Evolutionary conservation across 2,113 vertebrate genomes (phyloP).

Genomic region (Corydoras sp.): DNA sequence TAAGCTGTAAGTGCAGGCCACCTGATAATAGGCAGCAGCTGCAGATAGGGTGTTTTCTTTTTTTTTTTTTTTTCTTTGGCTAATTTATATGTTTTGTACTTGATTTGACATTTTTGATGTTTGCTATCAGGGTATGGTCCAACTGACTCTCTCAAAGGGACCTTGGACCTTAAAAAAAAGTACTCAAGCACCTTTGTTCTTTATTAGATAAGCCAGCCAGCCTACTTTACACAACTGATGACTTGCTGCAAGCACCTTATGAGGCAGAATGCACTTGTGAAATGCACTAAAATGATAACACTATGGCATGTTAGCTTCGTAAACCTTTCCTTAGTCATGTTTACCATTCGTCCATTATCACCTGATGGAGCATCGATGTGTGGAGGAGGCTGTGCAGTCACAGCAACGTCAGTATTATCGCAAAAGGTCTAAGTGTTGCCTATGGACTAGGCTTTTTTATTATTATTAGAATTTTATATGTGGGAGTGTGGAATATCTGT

Average conservation of each 20-base stretch:
- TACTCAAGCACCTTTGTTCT: constrained; percentile 41
- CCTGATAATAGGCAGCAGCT: neutral
- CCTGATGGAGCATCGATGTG: too few relatives aligned
- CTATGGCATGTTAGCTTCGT: too few relatives aligned
- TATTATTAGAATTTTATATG: neutral
- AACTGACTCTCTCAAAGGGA: constrained; percentile 51
- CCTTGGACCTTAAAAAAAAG: constrained; percentile 48
- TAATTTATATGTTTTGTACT: constrained; percentile 30
- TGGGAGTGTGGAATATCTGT: too few relatives aligned
- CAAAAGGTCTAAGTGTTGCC: too few relatives aligned
- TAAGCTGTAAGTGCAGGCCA: constrained; percentile 20
- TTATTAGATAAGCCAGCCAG: constrained; percentile 34
- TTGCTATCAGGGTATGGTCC: constrained; percentile 64
- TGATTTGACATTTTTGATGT: constrained; percentile 55
- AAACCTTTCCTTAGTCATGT: too few relatives aligned
- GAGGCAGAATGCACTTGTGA: constrained; percentile 48
- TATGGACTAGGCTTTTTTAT: neutral
- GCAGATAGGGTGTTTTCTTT: constrained; percentile 45
- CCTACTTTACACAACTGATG: constrained; percentile 50
- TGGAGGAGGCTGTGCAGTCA: too few relatives aligned
- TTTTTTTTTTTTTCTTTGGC: constrained; percentile 45
- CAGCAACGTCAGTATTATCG: too few relatives aligned
- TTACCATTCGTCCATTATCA: too few relatives aligned
- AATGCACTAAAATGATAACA: constrained; percentile 24
- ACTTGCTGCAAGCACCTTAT: constrained; percentile 70